These are phyloP conservation scores for Erithacus rubecula DNA, from an alignment of 2,797 vertebrate genomes.

Conservation along the genomic window DNA sequence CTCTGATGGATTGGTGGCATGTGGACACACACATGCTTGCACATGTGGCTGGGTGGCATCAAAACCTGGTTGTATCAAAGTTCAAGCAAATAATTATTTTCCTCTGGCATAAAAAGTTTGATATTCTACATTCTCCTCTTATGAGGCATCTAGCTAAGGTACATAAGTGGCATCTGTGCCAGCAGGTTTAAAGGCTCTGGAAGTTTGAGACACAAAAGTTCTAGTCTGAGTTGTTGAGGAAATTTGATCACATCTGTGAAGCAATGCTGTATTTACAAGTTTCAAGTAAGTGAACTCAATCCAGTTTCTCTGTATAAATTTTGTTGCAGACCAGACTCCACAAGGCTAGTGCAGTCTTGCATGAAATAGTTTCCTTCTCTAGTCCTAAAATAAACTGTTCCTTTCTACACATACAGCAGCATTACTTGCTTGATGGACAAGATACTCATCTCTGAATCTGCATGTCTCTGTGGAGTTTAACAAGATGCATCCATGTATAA, in stretches of 20 bases:
- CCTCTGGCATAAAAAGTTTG: background rate
- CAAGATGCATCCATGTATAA: background rate
- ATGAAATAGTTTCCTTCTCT: background rate
- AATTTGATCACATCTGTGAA: background rate
- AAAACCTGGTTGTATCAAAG: background rate
- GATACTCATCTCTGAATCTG: background rate
- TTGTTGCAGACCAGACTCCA: background rate
- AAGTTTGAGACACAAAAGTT: background rate
- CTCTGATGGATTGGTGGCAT: background rate
- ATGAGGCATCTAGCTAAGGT: background rate
- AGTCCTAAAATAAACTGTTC: constrained; percentile 6
- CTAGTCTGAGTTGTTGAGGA: background rate
- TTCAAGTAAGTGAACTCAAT: background rate
- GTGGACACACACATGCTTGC: background rate
- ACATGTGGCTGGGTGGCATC: background rate
- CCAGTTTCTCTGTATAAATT: background rate
- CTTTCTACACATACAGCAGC: background rate
- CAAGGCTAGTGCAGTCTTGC: background rate
- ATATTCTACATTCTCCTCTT: background rate
- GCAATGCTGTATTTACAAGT: background rate
- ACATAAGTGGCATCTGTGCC: background rate
- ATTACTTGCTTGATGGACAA: background rate
- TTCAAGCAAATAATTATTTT: background rate
- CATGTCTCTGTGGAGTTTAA: background rate
- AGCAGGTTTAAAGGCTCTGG: background rate